phyloP scores from a whole-genome alignment of 2,888 invertebrate genomes.

The Cinara cedri region DNA sequence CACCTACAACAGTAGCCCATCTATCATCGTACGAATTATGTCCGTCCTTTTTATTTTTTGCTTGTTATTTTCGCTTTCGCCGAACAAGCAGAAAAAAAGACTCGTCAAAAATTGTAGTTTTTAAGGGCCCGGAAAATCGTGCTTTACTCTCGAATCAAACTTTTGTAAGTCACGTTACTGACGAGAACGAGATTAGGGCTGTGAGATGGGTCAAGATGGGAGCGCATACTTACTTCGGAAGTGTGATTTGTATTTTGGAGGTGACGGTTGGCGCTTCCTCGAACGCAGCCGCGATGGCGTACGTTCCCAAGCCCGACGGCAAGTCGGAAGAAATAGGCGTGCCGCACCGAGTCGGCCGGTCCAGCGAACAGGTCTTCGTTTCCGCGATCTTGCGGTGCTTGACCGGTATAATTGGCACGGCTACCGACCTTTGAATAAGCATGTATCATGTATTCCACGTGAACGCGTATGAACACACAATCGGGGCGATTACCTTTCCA shows the following conservation, averaged over 20 bases:
- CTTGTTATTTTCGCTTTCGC: too few species aligned
- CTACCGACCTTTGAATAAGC: constrained; percentile 67
- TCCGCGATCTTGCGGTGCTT: constrained; percentile 72
- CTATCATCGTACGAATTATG: too few species aligned
- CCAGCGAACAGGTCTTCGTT: constrained; percentile 72
- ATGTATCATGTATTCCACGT: background rate
- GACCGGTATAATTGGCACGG: constrained; percentile 80
- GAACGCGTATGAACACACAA: background rate
- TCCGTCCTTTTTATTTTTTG: too few species aligned
- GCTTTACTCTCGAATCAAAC: too few species aligned
- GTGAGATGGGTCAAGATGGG: background rate
- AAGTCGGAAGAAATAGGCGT: constrained; percentile 69
- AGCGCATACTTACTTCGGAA: constrained; percentile 66
- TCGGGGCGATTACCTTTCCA: constrained; percentile 73
- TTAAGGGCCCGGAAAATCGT: too few species aligned
- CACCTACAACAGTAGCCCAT: too few species aligned
- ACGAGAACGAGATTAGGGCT: background rate
- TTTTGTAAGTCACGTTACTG: background rate
- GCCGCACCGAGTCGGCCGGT: constrained; percentile 65
- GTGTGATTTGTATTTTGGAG: constrained; percentile 74
- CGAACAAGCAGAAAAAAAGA: background rate
- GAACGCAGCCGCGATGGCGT: constrained; percentile 62
- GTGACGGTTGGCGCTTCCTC: constrained; percentile 63
- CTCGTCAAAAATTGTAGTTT: too few species aligned
- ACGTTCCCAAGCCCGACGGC: constrained; percentile 78